Percentiles rank a stretch among this genome's conserved stretches.
Conservation (phyloP, 2,797 vertebrate genomes). For the Echiichthys vipera region DNA sequence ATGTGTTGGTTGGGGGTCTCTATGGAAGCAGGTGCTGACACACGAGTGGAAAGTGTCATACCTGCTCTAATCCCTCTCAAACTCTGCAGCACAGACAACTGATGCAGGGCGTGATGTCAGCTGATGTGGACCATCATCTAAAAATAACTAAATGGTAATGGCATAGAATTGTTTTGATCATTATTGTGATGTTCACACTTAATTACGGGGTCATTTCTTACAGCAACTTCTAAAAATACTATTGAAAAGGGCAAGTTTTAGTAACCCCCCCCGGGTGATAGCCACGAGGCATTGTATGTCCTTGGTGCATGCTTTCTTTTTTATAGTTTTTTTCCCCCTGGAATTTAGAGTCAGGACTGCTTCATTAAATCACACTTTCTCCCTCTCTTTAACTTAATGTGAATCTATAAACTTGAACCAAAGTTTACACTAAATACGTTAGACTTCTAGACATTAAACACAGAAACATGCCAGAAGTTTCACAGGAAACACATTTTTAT, state of each 20-base stretch:
- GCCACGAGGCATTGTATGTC: no score
- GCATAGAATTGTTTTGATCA: slow-evolving; percentile 24
- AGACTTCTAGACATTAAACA: background rate
- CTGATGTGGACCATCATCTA: slow-evolving; percentile 51
- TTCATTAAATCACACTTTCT: no score
- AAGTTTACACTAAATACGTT: no score
- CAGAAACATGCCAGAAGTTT: background rate
- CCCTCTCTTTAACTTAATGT: no score
- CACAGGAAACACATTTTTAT: background rate
- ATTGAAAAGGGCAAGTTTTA: background rate
- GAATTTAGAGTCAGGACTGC: background rate
- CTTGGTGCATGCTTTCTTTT: no score
- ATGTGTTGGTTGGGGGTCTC: slow-evolving; percentile 14
- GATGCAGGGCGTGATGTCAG: slow-evolving; percentile 38
- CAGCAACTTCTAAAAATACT: slow-evolving; percentile 1
- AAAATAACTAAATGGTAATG: slow-evolving; percentile 62
- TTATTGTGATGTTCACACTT: slow-evolving; percentile 19
- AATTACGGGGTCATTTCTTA: background rate
- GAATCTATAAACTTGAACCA: background rate
- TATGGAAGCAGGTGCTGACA: slow-evolving; percentile 12
- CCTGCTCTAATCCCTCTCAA: slow-evolving; percentile 63
- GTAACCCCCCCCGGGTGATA: no score
- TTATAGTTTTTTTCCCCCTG: background rate
- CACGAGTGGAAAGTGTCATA: slow-evolving; percentile 72
- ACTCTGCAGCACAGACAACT: slow-evolving; percentile 37